Percentiles rank a stretch among this genome's conserved stretches.
Conservation (phyloP, 2,797 vertebrate species). For the Microhierax caerulescens region DNA sequence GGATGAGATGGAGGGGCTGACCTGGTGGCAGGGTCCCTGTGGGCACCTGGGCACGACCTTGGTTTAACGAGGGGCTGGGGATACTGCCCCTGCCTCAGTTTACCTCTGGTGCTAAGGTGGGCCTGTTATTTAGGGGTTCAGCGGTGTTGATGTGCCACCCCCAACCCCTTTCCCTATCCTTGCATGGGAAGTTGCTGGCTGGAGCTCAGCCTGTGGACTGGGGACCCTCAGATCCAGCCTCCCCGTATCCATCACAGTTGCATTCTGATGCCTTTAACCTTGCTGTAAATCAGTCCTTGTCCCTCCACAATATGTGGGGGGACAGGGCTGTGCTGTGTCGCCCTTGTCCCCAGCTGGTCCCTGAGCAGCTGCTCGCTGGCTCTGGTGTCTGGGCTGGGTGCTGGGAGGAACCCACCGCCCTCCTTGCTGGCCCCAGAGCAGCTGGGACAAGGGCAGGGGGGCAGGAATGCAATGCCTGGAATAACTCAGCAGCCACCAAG, state of each 20-base stretch:
- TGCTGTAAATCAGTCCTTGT: neutral
- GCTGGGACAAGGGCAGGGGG: neutral
- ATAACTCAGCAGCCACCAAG: neutral
- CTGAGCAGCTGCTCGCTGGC: neutral
- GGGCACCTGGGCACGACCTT: accelerated
- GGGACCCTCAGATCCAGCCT: neutral
- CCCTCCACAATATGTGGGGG: neutral
- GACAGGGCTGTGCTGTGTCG: accelerated
- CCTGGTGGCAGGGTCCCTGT: accelerated
- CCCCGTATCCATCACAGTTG: neutral
- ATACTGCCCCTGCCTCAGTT: neutral
- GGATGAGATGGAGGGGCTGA: neutral
- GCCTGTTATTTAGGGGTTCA: neutral
- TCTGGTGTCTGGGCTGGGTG: neutral
- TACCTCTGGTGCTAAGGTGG: neutral
- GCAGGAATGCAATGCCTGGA: neutral
- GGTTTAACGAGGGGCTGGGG: neutral
- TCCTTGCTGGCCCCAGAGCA: neutral
- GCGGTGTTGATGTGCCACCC: neutral
- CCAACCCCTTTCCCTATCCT: neutral
- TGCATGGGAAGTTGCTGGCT: neutral
- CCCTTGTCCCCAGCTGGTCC: conserved; percentile 31
- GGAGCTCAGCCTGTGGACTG: neutral
- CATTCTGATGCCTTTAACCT: neutral
- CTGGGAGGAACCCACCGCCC: neutral